A percentile compares a stretch with the other conserved stretches of the same genome.
Conservation (phyloP, 2,113 vertebrate genomes). For the Herpailurus yagouaroundi region DNA sequence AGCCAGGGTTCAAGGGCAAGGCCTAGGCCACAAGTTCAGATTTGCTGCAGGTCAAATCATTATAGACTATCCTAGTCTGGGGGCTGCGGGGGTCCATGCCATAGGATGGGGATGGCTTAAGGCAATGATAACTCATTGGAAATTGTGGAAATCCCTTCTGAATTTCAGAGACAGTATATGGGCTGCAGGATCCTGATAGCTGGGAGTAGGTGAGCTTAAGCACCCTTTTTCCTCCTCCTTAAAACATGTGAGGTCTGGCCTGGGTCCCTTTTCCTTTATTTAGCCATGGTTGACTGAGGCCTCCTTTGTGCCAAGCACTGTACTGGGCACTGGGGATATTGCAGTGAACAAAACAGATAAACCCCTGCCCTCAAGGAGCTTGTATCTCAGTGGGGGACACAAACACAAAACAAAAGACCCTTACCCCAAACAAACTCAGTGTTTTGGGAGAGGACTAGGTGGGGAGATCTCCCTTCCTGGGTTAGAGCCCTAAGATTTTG, state of each 20-base stretch:
- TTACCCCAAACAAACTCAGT: background rate
- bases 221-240: background rate
- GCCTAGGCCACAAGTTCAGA: background rate
- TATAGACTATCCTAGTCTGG: background rate
- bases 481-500: background rate
- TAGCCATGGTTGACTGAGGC: background rate
- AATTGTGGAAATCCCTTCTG: background rate
- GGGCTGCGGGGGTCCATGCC: background rate
- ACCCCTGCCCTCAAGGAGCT: background rate
- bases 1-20: background rate
- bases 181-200: background rate
- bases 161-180: background rate
- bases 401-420: background rate
- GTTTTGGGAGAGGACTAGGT: background rate
- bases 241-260: background rate
- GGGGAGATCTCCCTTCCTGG: background rate
- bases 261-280: background rate
- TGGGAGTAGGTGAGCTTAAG: background rate
- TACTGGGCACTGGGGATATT: background rate
- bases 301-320: background rate
- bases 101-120: background rate
- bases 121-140: background rate
- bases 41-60: background rate
- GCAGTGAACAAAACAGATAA: background rate
- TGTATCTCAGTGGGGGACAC: background rate